These are phyloP conservation scores for Megalops atlanticus DNA, from an alignment of 2,113 vertebrate species.

Conservation along the genomic window DNA sequence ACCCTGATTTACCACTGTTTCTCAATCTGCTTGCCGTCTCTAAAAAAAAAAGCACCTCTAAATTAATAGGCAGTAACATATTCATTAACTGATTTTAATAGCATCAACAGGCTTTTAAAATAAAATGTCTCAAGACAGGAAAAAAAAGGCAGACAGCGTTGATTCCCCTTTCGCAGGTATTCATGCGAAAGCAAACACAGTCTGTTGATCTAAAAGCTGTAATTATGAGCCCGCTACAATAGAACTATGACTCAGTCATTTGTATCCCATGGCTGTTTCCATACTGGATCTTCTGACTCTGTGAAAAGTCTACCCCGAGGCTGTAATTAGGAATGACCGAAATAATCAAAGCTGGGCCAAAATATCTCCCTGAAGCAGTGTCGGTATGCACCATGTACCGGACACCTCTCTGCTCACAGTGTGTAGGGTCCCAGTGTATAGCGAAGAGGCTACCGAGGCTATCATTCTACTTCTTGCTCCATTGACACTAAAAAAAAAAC, in stretches of 20 bases:
- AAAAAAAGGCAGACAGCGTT: not conserved
- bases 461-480: too few species aligned
- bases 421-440: too few species aligned
- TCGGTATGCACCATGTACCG: too few species aligned
- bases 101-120: not conserved
- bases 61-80: not conserved
- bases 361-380: conserved; percentile 32
- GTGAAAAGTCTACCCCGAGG: conserved; percentile 51
- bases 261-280: conserved; percentile 35
- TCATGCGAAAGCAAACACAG: not conserved
- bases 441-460: too few species aligned
- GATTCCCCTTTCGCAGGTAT: not conserved
- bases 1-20: not conserved
- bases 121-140: not conserved
- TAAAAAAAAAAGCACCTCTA: not conserved
- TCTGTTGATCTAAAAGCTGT: conserved; percentile 21
- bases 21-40: not conserved
- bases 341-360: conserved; percentile 45
- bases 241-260: conserved; percentile 38
- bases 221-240: conserved; percentile 28
- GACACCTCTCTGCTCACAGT: too few species aligned
- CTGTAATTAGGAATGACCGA: conserved; percentile 60
- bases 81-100: not conserved
- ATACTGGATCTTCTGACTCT: conserved; percentile 41
- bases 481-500: too few species aligned